phyloP scores from a whole-genome alignment of 2,113 vertebrate genomes.

The Pluvialis apricaria region DNA sequence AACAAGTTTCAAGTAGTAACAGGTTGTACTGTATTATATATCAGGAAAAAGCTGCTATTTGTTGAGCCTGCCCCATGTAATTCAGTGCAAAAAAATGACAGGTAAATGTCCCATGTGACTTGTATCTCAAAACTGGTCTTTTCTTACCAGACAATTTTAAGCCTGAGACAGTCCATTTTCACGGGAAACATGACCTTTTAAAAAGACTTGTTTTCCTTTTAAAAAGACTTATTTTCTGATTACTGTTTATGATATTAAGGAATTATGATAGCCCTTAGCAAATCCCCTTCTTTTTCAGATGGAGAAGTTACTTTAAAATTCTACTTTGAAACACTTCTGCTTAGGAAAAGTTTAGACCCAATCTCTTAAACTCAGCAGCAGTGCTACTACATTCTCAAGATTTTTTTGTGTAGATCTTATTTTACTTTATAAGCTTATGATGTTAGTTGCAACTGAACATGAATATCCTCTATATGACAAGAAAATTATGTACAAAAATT shows the following conservation, averaged over 20 bases:
- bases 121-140: slow-evolving; percentile 32
- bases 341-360: neutral
- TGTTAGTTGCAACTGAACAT: slow-evolving; percentile 56
- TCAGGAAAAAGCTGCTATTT: slow-evolving; percentile 47
- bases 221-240: slow-evolving; percentile 65
- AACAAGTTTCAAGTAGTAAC: slow-evolving; percentile 64
- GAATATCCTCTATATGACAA: slow-evolving; percentile 54
- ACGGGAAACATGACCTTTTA: slow-evolving; percentile 61
- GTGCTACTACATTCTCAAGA: neutral
- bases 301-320: neutral
- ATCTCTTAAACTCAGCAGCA: neutral
- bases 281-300: neutral
- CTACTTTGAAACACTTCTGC: neutral
- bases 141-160: slow-evolving; percentile 67
- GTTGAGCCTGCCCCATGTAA: slow-evolving; percentile 55
- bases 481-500: slow-evolving; percentile 67
- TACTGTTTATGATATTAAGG: slow-evolving; percentile 66
- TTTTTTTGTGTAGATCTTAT: slow-evolving; percentile 61
- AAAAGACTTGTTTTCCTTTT: slow-evolving; percentile 58
- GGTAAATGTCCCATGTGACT: slow-evolving; percentile 34
- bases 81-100: slow-evolving; percentile 61
- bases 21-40: slow-evolving; percentile 52
- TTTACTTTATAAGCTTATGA: slow-evolving; percentile 57
- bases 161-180: slow-evolving; percentile 57
- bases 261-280: slow-evolving; percentile 33